phyloP scores from a whole-genome alignment of 2,888 invertebrate species.

The Pinctada fucata region DNA sequence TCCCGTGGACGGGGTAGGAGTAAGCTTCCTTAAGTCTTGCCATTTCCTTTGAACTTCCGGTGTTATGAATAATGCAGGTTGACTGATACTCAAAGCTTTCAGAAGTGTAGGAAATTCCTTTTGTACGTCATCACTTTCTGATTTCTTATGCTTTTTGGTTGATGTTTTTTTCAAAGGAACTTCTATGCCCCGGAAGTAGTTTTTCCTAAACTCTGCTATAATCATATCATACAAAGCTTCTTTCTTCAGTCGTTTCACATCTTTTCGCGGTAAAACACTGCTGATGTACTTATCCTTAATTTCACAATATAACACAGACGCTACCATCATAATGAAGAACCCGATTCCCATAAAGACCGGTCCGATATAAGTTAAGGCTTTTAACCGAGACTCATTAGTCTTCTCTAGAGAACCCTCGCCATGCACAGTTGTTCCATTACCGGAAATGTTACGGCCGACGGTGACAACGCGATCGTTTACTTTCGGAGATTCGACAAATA shows the following conservation, averaged over 20 bases:
- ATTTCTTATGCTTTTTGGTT: constrained; percentile 23
- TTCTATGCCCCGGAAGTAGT: constrained; percentile 65
- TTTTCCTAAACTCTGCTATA: constrained; percentile 61
- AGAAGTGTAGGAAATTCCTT: constrained; percentile 37
- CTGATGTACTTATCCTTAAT: constrained; percentile 94
- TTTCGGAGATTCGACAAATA: constrained; percentile 12
- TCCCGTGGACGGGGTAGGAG: constrained; percentile 34
- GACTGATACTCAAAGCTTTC: constrained; percentile 48
- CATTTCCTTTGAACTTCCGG: constrained; percentile 44
- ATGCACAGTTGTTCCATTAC: background rate
- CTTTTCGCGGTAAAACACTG: constrained; percentile 85
- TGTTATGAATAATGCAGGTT: constrained; percentile 41
- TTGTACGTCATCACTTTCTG: constrained; percentile 1
- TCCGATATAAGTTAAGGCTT: constrained; percentile 90
- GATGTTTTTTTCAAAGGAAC: constrained; percentile 51
- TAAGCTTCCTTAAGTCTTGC: constrained; percentile 8
- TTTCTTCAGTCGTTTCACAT: constrained; percentile 48
- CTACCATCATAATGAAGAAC: constrained; percentile 97
- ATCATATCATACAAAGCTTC: constrained; percentile 63
- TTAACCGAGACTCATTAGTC: background rate
- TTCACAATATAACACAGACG: constrained; percentile 99
- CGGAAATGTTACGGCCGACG: background rate
- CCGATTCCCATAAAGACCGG: constrained; percentile 98
- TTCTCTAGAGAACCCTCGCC: background rate
- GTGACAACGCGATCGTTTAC: background rate